Conservation (phyloP, 2,888 invertebrate species). For the Callimorpha dominula region DNA sequence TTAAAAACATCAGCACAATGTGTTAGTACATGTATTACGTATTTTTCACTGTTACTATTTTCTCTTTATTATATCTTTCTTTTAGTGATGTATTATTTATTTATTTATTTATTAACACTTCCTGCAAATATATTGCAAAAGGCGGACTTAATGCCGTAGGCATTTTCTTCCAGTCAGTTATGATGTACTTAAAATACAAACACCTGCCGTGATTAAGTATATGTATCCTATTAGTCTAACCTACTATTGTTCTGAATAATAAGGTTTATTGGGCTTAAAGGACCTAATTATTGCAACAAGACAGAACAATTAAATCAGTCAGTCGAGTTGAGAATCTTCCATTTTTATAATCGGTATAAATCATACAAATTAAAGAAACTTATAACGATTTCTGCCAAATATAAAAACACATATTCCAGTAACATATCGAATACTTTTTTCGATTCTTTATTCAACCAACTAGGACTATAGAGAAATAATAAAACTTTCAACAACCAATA, state of each 20-base stretch:
- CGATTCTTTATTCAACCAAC: constrained; percentile 10
- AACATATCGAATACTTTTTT: background rate
- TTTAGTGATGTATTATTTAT: too few species aligned
- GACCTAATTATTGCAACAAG: background rate
- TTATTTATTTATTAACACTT: too few species aligned
- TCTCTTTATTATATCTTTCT: background rate
- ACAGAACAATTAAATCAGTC: background rate
- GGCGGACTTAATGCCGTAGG: too few species aligned
- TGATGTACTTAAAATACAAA: too few species aligned
- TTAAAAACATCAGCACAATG: background rate
- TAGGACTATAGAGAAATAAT: constrained; percentile 24
- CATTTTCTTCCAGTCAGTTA: too few species aligned
- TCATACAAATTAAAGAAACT: background rate
- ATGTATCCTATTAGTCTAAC: too few species aligned
- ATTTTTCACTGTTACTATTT: background rate
- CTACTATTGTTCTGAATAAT: too few species aligned
- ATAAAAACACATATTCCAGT: background rate
- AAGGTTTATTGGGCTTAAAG: too few species aligned
- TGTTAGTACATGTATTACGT: background rate
- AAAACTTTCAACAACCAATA: constrained; percentile 37
- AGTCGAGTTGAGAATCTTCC: background rate
- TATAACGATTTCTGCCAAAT: background rate
- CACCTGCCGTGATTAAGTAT: too few species aligned
- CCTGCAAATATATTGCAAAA: too few species aligned
- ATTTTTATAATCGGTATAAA: background rate